Conservation (phyloP, 2,113 vertebrate species). For the Sarotherodon lohbergeri region DNA sequence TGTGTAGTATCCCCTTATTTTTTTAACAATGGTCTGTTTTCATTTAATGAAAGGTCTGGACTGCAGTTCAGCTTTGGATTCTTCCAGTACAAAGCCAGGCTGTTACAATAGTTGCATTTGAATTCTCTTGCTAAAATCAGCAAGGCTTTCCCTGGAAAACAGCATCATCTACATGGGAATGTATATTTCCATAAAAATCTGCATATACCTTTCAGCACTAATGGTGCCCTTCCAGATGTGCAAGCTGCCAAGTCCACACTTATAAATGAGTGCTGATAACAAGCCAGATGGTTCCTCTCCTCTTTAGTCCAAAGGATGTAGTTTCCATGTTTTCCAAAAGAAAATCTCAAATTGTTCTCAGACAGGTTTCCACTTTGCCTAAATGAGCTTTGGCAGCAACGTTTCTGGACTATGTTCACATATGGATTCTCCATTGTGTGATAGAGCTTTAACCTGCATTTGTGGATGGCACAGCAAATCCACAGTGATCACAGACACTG, state of each 20-base stretch:
- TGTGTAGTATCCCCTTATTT: neutral
- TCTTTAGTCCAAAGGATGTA: neutral
- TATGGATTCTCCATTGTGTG: neutral
- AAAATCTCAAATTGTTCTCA: neutral
- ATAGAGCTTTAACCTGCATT: neutral
- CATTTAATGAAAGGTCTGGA: neutral
- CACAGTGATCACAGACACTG: neutral
- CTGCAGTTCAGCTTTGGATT: neutral
- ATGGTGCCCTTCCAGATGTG: neutral
- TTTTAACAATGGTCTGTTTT: neutral
- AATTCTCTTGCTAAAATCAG: fast-evolving
- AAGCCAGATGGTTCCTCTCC: neutral
- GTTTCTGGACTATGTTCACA: neutral
- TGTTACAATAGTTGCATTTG: neutral
- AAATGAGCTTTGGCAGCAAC: neutral
- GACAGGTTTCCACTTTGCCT: fast-evolving
- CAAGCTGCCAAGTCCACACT: neutral
- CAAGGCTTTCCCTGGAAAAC: neutral
- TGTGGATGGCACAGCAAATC: neutral
- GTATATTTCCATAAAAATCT: neutral
- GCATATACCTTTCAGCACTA: neutral
- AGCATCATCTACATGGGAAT: neutral
- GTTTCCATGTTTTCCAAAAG: neutral
- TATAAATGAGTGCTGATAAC: neutral
- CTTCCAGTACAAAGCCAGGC: neutral